A percentile compares a stretch with the other conserved stretches of the same genome.
These are phyloP conservation scores for Magallana nippona DNA, from an alignment of 2,888 invertebrate genomes.

Conservation along the genomic window DNA sequence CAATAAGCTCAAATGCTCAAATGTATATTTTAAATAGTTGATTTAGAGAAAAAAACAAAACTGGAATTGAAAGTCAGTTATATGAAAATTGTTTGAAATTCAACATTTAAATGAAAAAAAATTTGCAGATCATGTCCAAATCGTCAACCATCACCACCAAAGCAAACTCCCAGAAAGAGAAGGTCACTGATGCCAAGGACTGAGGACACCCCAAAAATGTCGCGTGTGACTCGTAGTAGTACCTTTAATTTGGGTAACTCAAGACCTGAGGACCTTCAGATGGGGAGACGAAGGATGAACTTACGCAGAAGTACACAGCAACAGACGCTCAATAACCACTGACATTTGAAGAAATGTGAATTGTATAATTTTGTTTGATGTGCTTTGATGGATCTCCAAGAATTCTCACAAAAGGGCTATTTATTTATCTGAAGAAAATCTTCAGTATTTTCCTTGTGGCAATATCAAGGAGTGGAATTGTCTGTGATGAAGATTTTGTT, in stretches of 20 bases:
- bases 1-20: no score
- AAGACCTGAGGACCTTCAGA: neutral
- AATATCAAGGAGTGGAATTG: no score
- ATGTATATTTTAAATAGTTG: no score
- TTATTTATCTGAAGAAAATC: no score
- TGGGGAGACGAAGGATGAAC: neutral
- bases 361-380: neutral
- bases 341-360: neutral
- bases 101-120: neutral
- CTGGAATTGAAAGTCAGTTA: no score
- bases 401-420: no score
- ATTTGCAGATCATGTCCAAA: slow-evolving; percentile 33
- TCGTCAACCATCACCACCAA: slow-evolving; percentile 12
- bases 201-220: neutral
- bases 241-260: slow-evolving; percentile 26
- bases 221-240: slow-evolving; percentile 24
- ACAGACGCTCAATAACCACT: neutral
- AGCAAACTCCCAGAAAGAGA: neutral
- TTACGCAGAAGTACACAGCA: slow-evolving; percentile 19
- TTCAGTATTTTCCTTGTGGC: no score
- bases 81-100: no score
- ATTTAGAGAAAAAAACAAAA: no score
- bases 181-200: neutral
- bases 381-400: no score
- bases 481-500: no score